Conservation (phyloP, 1,140 invertebrate species). For the Leptinotarsa defecta region DNA sequence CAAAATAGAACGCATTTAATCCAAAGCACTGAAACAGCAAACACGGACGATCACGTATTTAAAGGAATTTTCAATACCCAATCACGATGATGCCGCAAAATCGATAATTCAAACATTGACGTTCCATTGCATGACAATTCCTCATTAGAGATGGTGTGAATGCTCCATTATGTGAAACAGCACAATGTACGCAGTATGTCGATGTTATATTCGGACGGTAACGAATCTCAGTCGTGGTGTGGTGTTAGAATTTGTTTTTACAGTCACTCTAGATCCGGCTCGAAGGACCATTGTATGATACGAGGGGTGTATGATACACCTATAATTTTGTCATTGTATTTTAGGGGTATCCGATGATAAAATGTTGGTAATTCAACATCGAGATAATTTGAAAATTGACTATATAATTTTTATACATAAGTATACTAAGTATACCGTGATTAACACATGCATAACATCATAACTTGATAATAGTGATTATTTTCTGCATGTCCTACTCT, state of each 20-base stretch:
- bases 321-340: too few relatives aligned
- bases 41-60: neutral
- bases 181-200: conserved; percentile 36
- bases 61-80: neutral
- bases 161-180: conserved; percentile 38
- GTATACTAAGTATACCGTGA: too few relatives aligned
- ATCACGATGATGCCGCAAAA: conserved; percentile 7
- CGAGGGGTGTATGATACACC: too few relatives aligned
- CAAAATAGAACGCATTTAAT: too few relatives aligned
- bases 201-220: conserved; percentile 21
- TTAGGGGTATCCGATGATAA: too few relatives aligned
- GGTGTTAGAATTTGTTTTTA: neutral
- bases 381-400: too few relatives aligned
- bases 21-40: too few relatives aligned
- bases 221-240: conserved; percentile 7
- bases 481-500: too few relatives aligned
- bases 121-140: conserved; percentile 39
- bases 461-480: too few relatives aligned
- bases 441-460: too few relatives aligned
- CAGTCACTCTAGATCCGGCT: neutral
- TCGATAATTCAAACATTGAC: conserved; percentile 9
- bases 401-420: too few relatives aligned
- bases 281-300: neutral
- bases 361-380: too few relatives aligned
- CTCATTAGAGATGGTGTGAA: conserved; percentile 38